Conservation (phyloP, 1,140 invertebrate genomes). For the Procambarus virginalis region DNA sequence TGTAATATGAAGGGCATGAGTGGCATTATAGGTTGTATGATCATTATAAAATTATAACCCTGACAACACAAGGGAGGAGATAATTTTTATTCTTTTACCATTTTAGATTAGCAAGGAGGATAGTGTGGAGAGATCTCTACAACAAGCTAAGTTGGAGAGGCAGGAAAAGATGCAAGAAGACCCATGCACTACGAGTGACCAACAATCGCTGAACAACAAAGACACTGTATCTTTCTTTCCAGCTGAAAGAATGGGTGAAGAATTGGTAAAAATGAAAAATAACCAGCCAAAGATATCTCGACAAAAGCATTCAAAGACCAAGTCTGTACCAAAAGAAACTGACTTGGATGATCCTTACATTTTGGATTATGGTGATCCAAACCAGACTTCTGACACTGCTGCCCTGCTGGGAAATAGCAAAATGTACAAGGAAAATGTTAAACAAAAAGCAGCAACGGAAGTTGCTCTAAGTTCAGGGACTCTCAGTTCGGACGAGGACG, state of each 20-base stretch:
- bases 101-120: conserved; percentile 70
- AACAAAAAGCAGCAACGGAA: neutral
- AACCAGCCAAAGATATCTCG: neutral
- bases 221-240: neutral
- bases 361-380: neutral
- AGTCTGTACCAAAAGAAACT: conserved; percentile 22
- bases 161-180: conserved; percentile 62
- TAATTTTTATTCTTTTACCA: neutral
- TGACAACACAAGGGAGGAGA: too few species aligned
- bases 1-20: too few species aligned
- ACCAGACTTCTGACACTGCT: conserved; percentile 9
- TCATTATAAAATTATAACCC: neutral
- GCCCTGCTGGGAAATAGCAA: neutral
- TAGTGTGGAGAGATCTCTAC: conserved; percentile 69
- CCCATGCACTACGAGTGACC: conserved; percentile 12
- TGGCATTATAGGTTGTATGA: neutral
- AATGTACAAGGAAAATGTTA: neutral
- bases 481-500: conserved; percentile 32
- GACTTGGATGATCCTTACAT: conserved; percentile 37
- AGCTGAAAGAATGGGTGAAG: neutral
- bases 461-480: neutral
- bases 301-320: neutral
- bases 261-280: neutral
- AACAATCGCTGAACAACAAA: conserved; percentile 2
- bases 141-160: conserved; percentile 66